Base-by-base conservation (phyloP, 2,113 vertebrate genomes). In the Australoheros scitulus region DNA sequence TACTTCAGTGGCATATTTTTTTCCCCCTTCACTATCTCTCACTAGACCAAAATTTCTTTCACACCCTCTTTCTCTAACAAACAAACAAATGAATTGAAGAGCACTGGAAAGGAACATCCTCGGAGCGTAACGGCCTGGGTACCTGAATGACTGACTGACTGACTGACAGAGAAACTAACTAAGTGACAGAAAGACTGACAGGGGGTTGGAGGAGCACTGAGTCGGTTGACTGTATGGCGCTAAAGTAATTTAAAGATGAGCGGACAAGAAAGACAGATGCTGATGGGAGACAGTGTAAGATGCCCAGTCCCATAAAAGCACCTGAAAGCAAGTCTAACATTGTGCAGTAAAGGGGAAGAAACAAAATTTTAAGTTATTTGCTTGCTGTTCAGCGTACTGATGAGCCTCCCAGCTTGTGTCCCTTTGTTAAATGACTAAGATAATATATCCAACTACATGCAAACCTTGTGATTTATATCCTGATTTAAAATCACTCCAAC, bases 111-210 rank as follows among this genome's bases (percentile, higher is more conserved):
- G 84, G 79, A 90, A 86, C 77, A 47, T 47, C 79, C 32, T 87
- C 50, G 3, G 75, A 89, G 88, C 63, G 22, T 77, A 79, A 85
- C 77, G 29, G 68, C 81, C 58, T 1, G 18, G 57, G 80, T 80
- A 64, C 52, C 85, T 63, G 83, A 82, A 75, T 77, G 85, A 89
- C 20, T 56, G 83, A 82, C 77, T 77, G 85, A 89, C 20, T 56
- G 65, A 52, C 88, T 80, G 89, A 80, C 83, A 20, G 91, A 63
- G 36, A 87, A 68, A 58, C 61, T 74, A 84, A 81, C 78, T 72
- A 76, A 84, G 72, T 88, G 91, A 92, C 82, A 86, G 90, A 79
- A 52, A 86, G 91, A 92, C 78, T 89, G 90, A 90, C 89, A 87
- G 89, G 29, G 74, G 81, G 80, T 36, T 47, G 79, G 52, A 80